Conservation (phyloP, 2,888 invertebrate species). For the Morinoia aosen region DNA sequence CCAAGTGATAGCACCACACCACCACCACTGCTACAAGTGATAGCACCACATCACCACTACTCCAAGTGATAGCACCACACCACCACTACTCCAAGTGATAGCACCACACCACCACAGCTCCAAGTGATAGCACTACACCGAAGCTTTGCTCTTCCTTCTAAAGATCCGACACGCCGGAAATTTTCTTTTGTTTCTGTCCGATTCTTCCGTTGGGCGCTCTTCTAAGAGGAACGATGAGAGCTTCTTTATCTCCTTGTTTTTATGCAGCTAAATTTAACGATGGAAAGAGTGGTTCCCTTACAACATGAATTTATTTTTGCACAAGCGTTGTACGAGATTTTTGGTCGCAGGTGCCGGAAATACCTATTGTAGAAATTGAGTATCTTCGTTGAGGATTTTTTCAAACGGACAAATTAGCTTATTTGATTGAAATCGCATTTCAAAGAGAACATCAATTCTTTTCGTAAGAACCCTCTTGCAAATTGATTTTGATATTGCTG, state of each 20-base stretch:
- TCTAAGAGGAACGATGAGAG: conserved; percentile 23
- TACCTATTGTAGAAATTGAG: neutral
- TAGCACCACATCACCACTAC: neutral
- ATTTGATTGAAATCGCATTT: neutral
- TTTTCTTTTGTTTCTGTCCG: conserved; percentile 30
- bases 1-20: neutral
- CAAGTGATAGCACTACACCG: neutral
- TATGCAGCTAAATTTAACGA: conserved; percentile 35
- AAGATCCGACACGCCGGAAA: conserved; percentile 34
- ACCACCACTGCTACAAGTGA: neutral
- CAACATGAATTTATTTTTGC: neutral
- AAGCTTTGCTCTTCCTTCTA: neutral
- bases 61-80: neutral
- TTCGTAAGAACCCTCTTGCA: neutral
- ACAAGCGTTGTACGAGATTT: neutral
- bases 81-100: neutral
- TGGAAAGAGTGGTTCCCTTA: neutral
- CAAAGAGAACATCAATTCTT: neutral
- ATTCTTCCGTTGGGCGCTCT: conserved; percentile 28
- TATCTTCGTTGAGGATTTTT: neutral
- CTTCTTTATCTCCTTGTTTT: conserved; percentile 52
- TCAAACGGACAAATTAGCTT: neutral
- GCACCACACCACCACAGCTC: neutral
- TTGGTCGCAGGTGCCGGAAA: neutral
- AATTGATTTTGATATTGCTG: neutral